A percentile compares a stretch with the other conserved stretches of the same genome.
These are phyloP conservation scores for Hirundo rustica DNA, from an alignment of 2,797 vertebrate genomes.

Conservation along the genomic window DNA sequence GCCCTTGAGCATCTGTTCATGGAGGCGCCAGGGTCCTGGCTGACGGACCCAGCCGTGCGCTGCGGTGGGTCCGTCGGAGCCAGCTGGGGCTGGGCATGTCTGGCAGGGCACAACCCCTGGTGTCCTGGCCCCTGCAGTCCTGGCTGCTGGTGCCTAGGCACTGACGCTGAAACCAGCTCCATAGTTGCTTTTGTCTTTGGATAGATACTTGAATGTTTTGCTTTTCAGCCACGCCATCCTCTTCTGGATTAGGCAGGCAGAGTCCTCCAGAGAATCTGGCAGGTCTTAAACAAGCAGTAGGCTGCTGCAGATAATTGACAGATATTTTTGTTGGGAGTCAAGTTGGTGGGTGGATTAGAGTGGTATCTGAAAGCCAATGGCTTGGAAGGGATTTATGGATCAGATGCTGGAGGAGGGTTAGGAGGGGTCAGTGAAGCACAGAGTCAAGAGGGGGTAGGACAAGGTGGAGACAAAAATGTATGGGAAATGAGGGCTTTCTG, in stretches of 20 bases:
- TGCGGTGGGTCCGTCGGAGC: rapidly evolving
- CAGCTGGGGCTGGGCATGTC: rapidly evolving
- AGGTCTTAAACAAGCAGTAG: background rate
- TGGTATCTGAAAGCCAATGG: background rate
- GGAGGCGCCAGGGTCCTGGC: background rate
- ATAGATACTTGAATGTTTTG: background rate
- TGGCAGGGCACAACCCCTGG: background rate
- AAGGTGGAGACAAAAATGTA: background rate
- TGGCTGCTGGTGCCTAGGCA: background rate
- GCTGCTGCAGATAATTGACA: background rate
- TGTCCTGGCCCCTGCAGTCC: background rate
- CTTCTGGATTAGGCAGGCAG: background rate
- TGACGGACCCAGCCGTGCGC: rapidly evolving
- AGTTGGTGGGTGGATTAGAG: background rate
- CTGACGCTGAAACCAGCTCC: background rate
- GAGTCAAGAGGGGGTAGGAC: background rate
- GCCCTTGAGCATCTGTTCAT: rapidly evolving
- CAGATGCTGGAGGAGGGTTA: background rate
- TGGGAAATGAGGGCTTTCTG: background rate
- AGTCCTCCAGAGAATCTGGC: background rate
- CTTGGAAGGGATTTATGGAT: background rate
- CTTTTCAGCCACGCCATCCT: background rate
- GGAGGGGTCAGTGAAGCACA: background rate
- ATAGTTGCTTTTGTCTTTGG: background rate
- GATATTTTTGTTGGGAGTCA: background rate